phyloP scores from a whole-genome alignment of 2,113 vertebrate genomes.

The Andinoacara biseriatus region DNA sequence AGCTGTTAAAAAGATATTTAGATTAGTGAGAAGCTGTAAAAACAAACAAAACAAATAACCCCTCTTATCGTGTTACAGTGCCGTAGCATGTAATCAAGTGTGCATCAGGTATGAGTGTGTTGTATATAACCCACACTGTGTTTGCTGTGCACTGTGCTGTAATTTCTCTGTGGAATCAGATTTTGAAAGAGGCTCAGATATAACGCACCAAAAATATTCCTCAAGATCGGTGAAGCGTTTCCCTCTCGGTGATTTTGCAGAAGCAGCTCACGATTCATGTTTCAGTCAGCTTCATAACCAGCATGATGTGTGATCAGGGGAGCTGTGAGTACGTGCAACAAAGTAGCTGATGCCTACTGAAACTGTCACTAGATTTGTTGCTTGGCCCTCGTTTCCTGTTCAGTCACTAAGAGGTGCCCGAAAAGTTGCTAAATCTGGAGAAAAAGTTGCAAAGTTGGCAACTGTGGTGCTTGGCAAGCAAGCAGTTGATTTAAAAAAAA shows the following conservation, averaged over 20 bases:
- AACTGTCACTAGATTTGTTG: slow-evolving; percentile 35
- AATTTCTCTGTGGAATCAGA: slow-evolving; percentile 8
- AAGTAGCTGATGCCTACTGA: slow-evolving; percentile 49
- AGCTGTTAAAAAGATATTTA: neutral
- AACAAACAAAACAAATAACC: no score
- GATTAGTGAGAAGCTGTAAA: neutral
- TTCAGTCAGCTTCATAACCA: slow-evolving; percentile 22
- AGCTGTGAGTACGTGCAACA: slow-evolving; percentile 12
- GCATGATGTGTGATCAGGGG: slow-evolving; percentile 23
- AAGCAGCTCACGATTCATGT: neutral
- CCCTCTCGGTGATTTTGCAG: neutral
- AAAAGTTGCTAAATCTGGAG: slow-evolving; percentile 26
- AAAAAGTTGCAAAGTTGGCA: slow-evolving; percentile 45
- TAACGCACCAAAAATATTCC: neutral
- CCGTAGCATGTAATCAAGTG: neutral
- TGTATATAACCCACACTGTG: neutral
- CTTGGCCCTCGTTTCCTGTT: slow-evolving; percentile 26
- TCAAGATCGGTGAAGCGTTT: neutral
- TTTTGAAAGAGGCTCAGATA: neutral
- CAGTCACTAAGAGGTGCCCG: slow-evolving; percentile 26
- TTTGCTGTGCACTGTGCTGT: neutral
- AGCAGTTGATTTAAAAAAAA: slow-evolving; percentile 8
- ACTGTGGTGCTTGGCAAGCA: slow-evolving; percentile 15
- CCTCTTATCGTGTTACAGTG: neutral
- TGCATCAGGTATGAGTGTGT: neutral